Base-by-base conservation (phyloP, 2,113 vertebrate species). In the Tetraodon nigroviridis region DNA sequence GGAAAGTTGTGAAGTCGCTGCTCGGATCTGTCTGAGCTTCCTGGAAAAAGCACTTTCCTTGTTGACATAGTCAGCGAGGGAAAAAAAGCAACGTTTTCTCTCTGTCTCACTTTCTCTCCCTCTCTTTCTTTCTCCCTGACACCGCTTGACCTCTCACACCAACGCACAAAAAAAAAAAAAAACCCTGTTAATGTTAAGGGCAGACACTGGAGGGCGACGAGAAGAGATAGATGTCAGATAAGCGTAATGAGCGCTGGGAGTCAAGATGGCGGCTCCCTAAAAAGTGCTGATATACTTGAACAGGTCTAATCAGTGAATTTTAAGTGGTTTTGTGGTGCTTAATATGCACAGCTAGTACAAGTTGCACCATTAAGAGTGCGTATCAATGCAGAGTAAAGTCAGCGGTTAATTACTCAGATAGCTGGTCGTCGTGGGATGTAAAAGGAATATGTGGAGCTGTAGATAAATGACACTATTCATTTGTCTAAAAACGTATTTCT, bases 331-430 rank as follows among this genome's bases (percentile, higher is more conserved):
- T 75, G n/a, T 90, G 86, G 88, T 89, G 90, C 92, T 96, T 93
- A 91, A 92, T 93, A 94, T 92, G 92, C 91, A 93, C 88, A 89
- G 90, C 89, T 93, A 92, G 91, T 92, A 86, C 92, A 93, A 94
- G 94, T 94, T 93, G 76, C 94, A 92, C 79, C 89, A 5, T 16
- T 85, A 87, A 86, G 85, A 78, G 92, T 85, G 91, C 92, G 94
- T 95, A 95, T 95, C 93, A 94, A 83, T 92, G 82, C 88, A 71
- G 87, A 89, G 83, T 81, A 89, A 89, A 91, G 91, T 89, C 87
- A 85, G 88, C 74, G 21, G 87, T 90, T 92, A 93, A 93, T 92
- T 91, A 91, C 90, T 90, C 82, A 79, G 90, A 89, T 71, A 80
- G 86, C 73, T 79, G 84, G 87, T 84, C 87, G 78, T 87, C 80